A percentile compares a stretch with the other conserved stretches of the same genome.
Evolutionary conservation across 2,113 vertebrate genomes (phyloP).

Genomic region (Sapajus apella): DNA sequence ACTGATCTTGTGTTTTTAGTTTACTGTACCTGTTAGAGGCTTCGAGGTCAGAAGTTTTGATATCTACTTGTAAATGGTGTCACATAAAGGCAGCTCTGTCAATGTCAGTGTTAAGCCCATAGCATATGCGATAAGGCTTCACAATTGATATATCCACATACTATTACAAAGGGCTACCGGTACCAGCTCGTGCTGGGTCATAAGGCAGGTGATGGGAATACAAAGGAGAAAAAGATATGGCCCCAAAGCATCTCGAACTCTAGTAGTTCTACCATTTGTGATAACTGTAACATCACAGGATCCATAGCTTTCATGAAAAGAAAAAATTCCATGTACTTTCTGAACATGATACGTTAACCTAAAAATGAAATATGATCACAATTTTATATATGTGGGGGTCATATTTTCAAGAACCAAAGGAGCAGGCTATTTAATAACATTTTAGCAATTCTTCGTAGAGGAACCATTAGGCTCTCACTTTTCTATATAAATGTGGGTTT

Average conservation of each 20-base stretch:
- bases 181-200: background rate
- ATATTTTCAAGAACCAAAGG: constrained; percentile 18
- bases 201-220: background rate
- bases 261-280: background rate
- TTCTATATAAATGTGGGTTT: background rate
- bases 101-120: background rate
- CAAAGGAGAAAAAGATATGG: background rate
- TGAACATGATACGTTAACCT: background rate
- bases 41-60: background rate
- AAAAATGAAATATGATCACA: background rate
- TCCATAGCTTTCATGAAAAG: background rate
- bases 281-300: background rate
- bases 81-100: background rate
- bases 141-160: background rate
- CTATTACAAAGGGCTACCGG: background rate
- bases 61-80: background rate
- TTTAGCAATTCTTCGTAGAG: background rate
- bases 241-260: background rate
- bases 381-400: background rate
- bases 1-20: background rate
- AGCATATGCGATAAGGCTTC: background rate
- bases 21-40: background rate
- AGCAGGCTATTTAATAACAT: background rate
- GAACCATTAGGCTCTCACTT: background rate
- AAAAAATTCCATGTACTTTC: background rate